These are phyloP conservation scores for Microplitis manilae DNA, from an alignment of 2,888 invertebrate species.

Conservation along the genomic window DNA sequence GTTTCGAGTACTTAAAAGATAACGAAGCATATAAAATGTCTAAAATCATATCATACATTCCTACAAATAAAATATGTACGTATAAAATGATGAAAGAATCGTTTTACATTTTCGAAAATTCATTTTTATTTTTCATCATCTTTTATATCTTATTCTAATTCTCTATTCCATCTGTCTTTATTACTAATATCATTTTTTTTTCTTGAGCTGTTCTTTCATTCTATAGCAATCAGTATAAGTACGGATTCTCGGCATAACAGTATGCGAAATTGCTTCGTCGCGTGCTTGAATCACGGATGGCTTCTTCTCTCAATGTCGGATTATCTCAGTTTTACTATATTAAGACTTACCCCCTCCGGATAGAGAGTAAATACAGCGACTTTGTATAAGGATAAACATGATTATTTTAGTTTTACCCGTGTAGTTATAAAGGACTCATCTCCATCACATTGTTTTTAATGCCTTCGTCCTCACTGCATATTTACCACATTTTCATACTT, in stretches of 20 bases:
- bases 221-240: not conserved
- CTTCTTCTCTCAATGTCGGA: conserved; percentile 34
- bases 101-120: not conserved
- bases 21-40: not conserved
- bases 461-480: conserved; percentile 13
- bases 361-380: conserved; percentile 13
- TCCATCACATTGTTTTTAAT: conserved; percentile 20
- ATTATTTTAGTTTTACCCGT: conserved; percentile 23
- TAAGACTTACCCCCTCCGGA: conserved; percentile 27
- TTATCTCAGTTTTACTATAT: conserved; percentile 39
- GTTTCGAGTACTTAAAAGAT: not conserved
- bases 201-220: not conserved
- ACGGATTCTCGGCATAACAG: conserved; percentile 19
- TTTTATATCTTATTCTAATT: conserved; percentile 3
- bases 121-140: conserved; percentile 15
- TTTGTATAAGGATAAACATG: conserved; percentile 30
- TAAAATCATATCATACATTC: not conserved
- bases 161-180: not conserved
- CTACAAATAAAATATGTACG: not conserved
- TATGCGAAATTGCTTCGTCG: conserved; percentile 39
- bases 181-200: not conserved
- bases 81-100: not conserved
- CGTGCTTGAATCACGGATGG: conserved; percentile 37
- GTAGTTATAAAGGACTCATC: conserved; percentile 16
- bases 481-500: not conserved